Percentiles rank a stretch among this genome's conserved stretches.
phyloP scores from a whole-genome alignment of 2,797 vertebrate genomes.

The Oceanodroma leucorhoa region DNA sequence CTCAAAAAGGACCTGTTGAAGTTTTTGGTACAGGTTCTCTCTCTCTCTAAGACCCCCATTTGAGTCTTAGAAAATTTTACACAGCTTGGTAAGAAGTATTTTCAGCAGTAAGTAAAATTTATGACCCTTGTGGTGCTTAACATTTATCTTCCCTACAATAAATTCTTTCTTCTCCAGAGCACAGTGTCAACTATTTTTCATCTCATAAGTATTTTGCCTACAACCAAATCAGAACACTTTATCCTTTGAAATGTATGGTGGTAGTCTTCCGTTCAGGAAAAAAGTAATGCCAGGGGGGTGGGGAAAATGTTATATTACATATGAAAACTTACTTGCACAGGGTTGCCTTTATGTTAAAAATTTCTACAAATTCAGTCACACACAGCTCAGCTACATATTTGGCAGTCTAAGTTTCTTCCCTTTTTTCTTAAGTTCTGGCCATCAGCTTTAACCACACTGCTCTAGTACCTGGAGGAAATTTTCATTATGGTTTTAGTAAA shows the following conservation, averaged over 20 bases:
- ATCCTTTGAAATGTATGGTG: background rate
- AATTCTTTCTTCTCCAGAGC: slow-evolving; percentile 8
- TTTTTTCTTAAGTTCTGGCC: background rate
- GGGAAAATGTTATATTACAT: background rate
- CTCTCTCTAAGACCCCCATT: background rate
- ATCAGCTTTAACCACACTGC: background rate
- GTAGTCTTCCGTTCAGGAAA: background rate
- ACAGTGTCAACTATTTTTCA: background rate
- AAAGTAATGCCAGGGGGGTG: background rate
- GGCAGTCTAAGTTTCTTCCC: background rate
- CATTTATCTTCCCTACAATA: background rate
- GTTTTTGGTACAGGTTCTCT: background rate
- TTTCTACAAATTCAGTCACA: background rate
- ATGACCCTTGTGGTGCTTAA: background rate
- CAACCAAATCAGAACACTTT: slow-evolving; percentile 23
- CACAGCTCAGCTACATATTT: background rate
- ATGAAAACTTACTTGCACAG: background rate
- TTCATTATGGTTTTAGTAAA: background rate
- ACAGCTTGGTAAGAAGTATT: background rate
- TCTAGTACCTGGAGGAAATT: background rate
- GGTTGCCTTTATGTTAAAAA: background rate
- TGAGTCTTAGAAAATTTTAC: background rate
- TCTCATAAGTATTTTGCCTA: slow-evolving; percentile 3
- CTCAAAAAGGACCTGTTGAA: background rate
- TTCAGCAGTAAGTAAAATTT: slow-evolving; percentile 34